Evolutionary conservation across 37 sponge, comb jelly and placozoan species (phyloP), one percentile per base, ranked within the genome.

Genomic region (Spongilla lacustris): DNA sequence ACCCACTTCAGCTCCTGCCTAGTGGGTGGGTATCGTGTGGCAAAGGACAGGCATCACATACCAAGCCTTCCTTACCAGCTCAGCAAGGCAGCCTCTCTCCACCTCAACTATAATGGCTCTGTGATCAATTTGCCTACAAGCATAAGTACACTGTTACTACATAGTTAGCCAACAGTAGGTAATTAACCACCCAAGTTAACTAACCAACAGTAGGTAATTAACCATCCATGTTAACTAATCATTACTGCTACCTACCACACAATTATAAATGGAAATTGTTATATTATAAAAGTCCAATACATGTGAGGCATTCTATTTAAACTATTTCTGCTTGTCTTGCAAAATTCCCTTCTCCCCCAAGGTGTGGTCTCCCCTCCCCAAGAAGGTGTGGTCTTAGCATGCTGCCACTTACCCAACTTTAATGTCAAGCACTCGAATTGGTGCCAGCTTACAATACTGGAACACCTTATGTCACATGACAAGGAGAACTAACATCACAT

Each of bases 361-460:
- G n/a, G n/a, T n/a, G n/a, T n/a, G n/a, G n/a, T n/a, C n/a, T n/a
- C 6, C 41, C 41, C 41, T 6, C 6, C 6, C 6, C 41, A 38
- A 24, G 41, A 78, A 34, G 38, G 49, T 48, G 49, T 46, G 25
- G 24, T 21, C 22, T n/a, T n/a, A 36, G 12, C 50, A 36, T 14
- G 41, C 6, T 11, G 49, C 38, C 48, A 58, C 91, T 58, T 83
- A 92, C 92, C 75, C 33, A 4, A 92, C 77, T 83, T 31, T 35
- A 38, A 84, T 72, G 58, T 92, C 88, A 48, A 92, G 92, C n/a
- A 84, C 75, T 36, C 84, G 79, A 6, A 92, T 30, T 14, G 92
- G 88, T 19, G 92, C 81, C 36, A 92, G 34, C 41, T 28, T 32
- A 26, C 77, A 25, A 4, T 35, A 23, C 36, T 67, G 36, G 58